Evolutionary conservation across 2,797 vertebrate species (phyloP).

Genomic region (Benthosema pterotum): DNA sequence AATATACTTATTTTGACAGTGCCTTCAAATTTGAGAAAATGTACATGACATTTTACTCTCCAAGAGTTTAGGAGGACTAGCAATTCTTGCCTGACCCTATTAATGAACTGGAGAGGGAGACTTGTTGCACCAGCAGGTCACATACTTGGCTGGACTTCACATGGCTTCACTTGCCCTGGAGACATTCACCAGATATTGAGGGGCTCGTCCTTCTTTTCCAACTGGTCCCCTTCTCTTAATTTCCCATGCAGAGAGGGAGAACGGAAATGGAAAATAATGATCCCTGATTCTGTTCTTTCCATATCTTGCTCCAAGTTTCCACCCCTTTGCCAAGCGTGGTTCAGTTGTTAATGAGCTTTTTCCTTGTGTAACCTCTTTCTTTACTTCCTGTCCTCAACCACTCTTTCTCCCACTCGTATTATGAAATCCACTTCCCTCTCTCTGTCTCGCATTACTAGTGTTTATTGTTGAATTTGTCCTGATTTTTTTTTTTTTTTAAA

Average conservation of each 20-base stretch:
- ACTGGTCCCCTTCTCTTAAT: slow-evolving; percentile 10
- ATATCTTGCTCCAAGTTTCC: slow-evolving; percentile 52
- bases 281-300: slow-evolving; percentile 58
- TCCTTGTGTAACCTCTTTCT: slow-evolving; percentile 10
- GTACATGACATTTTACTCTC: too few species aligned
- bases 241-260: slow-evolving; percentile 27
- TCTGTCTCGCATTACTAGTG: too few species aligned
- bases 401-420: too few species aligned
- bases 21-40: too few species aligned
- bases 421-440: too few species aligned
- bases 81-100: too few species aligned
- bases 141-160: slow-evolving; percentile 57
- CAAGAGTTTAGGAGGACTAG: too few species aligned
- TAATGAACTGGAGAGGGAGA: slow-evolving; percentile 20
- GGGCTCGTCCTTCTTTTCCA: slow-evolving; percentile 34
- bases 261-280: slow-evolving; percentile 24
- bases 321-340: slow-evolving; percentile 13
- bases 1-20: too few species aligned
- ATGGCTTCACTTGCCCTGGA: slow-evolving; percentile 31
- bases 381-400: not conserved
- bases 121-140: slow-evolving; percentile 49
- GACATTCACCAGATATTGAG: slow-evolving; percentile 51
- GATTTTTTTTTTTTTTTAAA: too few species aligned
- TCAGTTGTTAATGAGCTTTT: slow-evolving; percentile 1
- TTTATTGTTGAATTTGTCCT: slow-evolving; percentile 10